Base-by-base conservation (phyloP, 2,113 vertebrate genomes). In the Poecilia latipinna region DNA sequence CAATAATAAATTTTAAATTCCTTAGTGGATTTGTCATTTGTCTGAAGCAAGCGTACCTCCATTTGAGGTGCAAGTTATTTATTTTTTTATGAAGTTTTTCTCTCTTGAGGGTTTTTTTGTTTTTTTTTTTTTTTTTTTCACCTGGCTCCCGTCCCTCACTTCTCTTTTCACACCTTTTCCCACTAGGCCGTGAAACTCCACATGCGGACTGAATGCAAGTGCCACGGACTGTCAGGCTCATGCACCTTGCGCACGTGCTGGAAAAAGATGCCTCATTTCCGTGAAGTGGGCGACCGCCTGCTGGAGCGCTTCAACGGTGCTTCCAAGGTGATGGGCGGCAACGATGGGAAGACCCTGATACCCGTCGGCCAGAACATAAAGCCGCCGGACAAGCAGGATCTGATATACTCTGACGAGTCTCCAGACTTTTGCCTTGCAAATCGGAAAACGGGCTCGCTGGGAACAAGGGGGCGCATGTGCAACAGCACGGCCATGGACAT, bases 231-330 rank as follows among this genome's bases (percentile, higher is more conserved):
- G 69, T 99, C 98, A 0, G 97, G 98, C 65, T 99, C 98, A 4
- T 99, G 98, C 94, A 97, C 97, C 0, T 89, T 99, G 83, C 93
- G 96, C 31, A 99, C 98, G 71, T 99, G 98, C 93, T 99, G 98
- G 98, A 96, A 96, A 87, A 99, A 99, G 94, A 97, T 99, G 96
- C 97, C 98, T 8, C 96, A 96, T 78, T 98, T 99, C 88, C 96
- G 97, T 0, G 97, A 99, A 86, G 97, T 99, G 65, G 98, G 98
- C 1, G 95, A 97, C 77, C 96, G 96, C 29, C 92, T 99, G 29
- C 94, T 98, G 0, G 96, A 98, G 89, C 95, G 97, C 68, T 99
- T 98, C 91, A 97, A 98, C 0, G 97, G 97, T 0, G 98, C 98
- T 29, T 97, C 96, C 78, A 97, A 98, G 72, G 98, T 99, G 86